Conservation (phyloP, 2,797 vertebrate genomes). For the Darevskia nairensis region DNA sequence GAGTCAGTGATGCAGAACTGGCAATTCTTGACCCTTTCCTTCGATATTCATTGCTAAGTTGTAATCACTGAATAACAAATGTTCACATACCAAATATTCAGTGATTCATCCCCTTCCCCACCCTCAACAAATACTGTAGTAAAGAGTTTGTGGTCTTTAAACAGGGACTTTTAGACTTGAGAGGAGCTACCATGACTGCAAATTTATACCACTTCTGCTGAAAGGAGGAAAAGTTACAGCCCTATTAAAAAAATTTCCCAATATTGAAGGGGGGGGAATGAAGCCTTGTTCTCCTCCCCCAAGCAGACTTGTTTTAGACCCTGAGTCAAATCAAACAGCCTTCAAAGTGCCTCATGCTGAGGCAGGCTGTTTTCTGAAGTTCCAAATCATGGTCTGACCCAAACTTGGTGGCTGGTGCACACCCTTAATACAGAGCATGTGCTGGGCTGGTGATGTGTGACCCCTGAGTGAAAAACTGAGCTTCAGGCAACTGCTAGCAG, state of each 20-base stretch:
- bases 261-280: not conserved
- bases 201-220: not conserved
- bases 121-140: not conserved
- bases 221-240: too few relatives aligned
- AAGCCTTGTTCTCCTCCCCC: too few relatives aligned
- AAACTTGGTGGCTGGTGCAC: not conserved
- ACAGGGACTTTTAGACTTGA: not conserved
- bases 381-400: too few relatives aligned
- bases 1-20: constrained; percentile 36
- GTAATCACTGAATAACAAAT: not conserved
- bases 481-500: not conserved
- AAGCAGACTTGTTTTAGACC: too few relatives aligned
- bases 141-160: not conserved
- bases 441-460: not conserved
- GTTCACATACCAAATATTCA: not conserved
- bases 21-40: constrained; percentile 40
- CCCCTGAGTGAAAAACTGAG: not conserved
- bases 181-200: not conserved
- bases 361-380: too few relatives aligned
- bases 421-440: not conserved
- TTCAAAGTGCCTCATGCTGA: too few relatives aligned
- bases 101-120: not conserved
- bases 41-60: not conserved
- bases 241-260: too few relatives aligned
- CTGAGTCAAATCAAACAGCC: too few relatives aligned